Evolutionary conservation across 1,140 invertebrate genomes (phyloP).

Genomic region (Penaeus vannamei): DNA sequence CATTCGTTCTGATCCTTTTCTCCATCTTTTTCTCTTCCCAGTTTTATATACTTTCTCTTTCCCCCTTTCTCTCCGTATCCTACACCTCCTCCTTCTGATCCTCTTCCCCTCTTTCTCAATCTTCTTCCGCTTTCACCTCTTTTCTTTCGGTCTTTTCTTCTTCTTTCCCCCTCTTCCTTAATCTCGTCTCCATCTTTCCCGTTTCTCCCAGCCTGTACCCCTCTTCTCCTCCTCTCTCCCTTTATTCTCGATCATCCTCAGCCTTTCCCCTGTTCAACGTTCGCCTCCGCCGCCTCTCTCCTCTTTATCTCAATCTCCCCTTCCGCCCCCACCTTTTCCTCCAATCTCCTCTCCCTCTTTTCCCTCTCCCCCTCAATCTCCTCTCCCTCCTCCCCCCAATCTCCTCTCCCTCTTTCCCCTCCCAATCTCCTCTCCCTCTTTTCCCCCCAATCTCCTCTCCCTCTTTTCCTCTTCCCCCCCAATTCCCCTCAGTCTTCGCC

Average conservation of each 20-base stretch:
- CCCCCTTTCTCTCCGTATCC: not conserved
- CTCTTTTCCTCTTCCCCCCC: not conserved
- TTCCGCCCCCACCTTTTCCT: not conserved
- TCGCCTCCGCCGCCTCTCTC: not conserved
- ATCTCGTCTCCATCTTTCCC: not conserved
- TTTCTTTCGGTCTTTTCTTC: too few species aligned
- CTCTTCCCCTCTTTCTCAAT: not conserved
- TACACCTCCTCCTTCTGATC: not conserved
- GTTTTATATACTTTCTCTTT: too few species aligned
- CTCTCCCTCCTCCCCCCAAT: not conserved
- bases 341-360: not conserved
- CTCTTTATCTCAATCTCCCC: not conserved
- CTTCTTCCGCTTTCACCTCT: not conserved
- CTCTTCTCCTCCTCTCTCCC: not conserved
- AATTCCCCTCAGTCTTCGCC: not conserved
- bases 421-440: not conserved
- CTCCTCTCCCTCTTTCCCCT: too few species aligned
- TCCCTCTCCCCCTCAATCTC: not conserved
- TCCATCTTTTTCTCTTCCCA: too few species aligned
- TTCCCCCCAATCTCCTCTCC: not conserved
- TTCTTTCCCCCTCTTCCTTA: not conserved
- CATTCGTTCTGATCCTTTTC: too few species aligned
- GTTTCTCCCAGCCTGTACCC: not conserved
- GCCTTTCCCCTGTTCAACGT: not conserved
- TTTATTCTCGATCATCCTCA: not conserved